Conservation (phyloP, 2,797 vertebrate species). For the Picus viridis region DNA sequence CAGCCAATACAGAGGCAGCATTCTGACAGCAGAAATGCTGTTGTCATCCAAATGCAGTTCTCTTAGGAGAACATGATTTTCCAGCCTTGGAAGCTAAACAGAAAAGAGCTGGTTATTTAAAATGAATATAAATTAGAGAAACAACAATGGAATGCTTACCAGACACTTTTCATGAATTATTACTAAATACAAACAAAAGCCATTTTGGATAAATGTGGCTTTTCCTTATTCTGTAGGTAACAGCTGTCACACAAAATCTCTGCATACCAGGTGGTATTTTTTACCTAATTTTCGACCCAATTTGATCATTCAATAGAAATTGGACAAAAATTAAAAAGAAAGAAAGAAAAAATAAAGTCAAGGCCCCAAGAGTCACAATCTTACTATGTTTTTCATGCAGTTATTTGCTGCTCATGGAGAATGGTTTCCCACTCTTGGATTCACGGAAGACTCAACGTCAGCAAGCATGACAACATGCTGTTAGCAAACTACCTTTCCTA, state of each 20-base stretch:
- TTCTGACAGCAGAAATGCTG: conserved; percentile 83
- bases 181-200: background rate
- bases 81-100: conserved; percentile 84
- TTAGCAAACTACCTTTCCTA: background rate
- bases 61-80: conserved; percentile 92
- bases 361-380: background rate
- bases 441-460: background rate
- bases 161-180: conserved; percentile 31
- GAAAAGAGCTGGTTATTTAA: conserved; percentile 34
- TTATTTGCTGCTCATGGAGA: background rate
- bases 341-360: background rate
- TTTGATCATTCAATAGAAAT: background rate
- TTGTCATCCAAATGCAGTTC: conserved; percentile 91
- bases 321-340: too few relatives aligned
- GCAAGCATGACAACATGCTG: background rate
- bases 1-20: conserved; percentile 86
- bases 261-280: background rate
- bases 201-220: background rate
- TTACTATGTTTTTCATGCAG: background rate
- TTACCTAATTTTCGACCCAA: background rate
- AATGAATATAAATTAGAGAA: conserved; percentile 30
- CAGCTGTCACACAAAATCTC: background rate
- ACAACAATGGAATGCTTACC: conserved; percentile 8
- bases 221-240: background rate
- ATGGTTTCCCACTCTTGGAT: background rate